phyloP scores from a whole-genome alignment of 2,888 invertebrate genomes.

The Catocala fraxini region DNA sequence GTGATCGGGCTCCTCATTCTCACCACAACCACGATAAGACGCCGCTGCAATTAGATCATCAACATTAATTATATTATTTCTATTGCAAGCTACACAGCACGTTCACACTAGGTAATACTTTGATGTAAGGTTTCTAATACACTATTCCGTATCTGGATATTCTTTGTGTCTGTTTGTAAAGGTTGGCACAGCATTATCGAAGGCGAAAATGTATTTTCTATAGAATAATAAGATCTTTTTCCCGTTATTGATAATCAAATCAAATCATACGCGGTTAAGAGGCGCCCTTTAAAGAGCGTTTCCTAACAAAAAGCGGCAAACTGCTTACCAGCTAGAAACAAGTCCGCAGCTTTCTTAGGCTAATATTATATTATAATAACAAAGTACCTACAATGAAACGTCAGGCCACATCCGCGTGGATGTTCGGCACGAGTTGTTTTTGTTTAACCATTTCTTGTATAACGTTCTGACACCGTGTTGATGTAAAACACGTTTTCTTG shows the following conservation, averaged over 20 bases:
- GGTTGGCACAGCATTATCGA: too few species aligned
- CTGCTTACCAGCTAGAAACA: too few species aligned
- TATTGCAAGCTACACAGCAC: not conserved
- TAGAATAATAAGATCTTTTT: too few species aligned
- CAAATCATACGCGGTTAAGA: too few species aligned
- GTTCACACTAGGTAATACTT: not conserved
- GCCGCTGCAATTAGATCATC: conserved; percentile 85
- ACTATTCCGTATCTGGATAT: too few species aligned
- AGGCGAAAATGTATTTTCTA: too few species aligned
- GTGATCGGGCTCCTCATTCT: conserved; percentile 91
- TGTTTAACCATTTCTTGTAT: conserved; percentile 23
- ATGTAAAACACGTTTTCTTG: conserved; percentile 19
- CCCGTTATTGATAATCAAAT: too few species aligned
- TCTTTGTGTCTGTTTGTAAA: too few species aligned
- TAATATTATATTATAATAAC: conserved; percentile 19
- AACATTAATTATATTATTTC: conserved; percentile 1
- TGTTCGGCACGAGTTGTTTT: conserved; percentile 11
- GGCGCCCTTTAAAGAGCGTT: too few species aligned
- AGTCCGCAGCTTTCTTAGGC: not conserved
- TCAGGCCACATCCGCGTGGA: conserved; percentile 4
- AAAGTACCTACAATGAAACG: conserved; percentile 11
- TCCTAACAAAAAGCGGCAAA: too few species aligned
- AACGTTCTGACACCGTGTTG: conserved; percentile 27
- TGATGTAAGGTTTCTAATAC: too few species aligned
- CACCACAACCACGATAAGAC: conserved; percentile 91